Percentiles rank a stretch among this genome's conserved stretches.
Conservation (phyloP, 2,888 invertebrate genomes). For the Xestoiulus laeticollis region DNA sequence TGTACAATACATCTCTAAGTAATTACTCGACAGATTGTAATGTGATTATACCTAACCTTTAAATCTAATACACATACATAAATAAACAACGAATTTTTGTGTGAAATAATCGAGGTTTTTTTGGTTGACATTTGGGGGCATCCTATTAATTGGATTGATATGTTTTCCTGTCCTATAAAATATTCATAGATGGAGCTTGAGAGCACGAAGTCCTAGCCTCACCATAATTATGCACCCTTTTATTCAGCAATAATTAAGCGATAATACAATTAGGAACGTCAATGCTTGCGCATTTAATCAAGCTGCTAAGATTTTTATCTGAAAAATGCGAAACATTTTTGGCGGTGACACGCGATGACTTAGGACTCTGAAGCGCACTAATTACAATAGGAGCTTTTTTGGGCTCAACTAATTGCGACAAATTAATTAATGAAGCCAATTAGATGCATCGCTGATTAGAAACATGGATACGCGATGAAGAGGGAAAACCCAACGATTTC, state of each 20-base stretch:
- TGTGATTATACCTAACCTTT: too few species aligned
- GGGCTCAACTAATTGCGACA: not conserved
- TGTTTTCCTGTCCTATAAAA: not conserved
- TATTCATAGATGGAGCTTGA: not conserved
- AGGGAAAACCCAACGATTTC: not conserved
- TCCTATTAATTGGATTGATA: not conserved
- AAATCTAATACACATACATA: too few species aligned
- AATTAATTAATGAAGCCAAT: slow-evolving; percentile 9
- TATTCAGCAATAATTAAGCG: not conserved
- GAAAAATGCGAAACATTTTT: not conserved
- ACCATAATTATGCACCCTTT: not conserved
- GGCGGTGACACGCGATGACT: slow-evolving; percentile 9
- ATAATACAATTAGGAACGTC: slow-evolving; percentile 19
- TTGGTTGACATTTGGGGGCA: not conserved
- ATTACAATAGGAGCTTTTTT: not conserved
- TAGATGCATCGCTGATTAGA: slow-evolving; percentile 9
- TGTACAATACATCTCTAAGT: too few species aligned
- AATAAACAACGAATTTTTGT: too few species aligned
- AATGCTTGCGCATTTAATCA: slow-evolving; percentile 4
- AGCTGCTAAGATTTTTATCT: slow-evolving; percentile 36
- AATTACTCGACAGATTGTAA: too few species aligned
- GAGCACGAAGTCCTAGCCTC: not conserved
- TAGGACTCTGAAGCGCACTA: not conserved
- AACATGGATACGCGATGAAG: not conserved
- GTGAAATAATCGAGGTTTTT: not conserved